Base-by-base conservation (phyloP, 1,140 invertebrate species). In the Hypsibius dujardini region DNA sequence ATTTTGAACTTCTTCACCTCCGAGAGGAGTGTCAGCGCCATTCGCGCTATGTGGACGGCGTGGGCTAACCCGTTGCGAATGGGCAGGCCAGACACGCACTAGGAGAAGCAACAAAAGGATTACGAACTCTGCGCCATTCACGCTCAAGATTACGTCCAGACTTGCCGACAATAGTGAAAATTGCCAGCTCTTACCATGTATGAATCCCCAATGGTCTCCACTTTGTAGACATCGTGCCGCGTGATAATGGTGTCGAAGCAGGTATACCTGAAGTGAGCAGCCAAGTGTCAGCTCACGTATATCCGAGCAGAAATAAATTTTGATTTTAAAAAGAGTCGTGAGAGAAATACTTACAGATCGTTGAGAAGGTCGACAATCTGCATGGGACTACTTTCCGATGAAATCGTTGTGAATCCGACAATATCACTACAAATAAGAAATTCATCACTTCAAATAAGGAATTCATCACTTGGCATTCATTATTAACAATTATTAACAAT, bases 351-450 rank as follows among this genome's bases (percentile, higher is more conserved):
- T 67, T 42, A 67, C 62, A 95, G 84, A 79, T 92, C 90, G 78
- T 94, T 90, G n/a, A 92, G 82, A 47, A 92, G 81, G 79, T 90
- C 88, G n/a, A 91, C 89, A 46, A 92, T 89, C 81, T 92, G 88
- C 77, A 90, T 88, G 1, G 89, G 88, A 59, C 88, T 90, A 50
- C 86, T 88, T 77, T 88, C 85, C 46, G 91, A 90, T 1, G 92
- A 93, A 73, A 97, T 90, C 59, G 87, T 88, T 67, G 94, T 97
- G 81, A 97, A 97, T 46, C 94, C 93, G 72, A 96, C 93, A 76
- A 97, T 96, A 79, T 97, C 93, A 46, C 87, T 82, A 67, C 12
- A 56, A 56, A 7, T 12, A 56, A 56, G n/a, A 7, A 56, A 12
- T n/a, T 12, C n/a, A 12, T 56, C 7, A n/a, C 50, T 12, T 56